phyloP scores from a whole-genome alignment of 2,113 vertebrate species.

The Corydoras sp. region DNA sequence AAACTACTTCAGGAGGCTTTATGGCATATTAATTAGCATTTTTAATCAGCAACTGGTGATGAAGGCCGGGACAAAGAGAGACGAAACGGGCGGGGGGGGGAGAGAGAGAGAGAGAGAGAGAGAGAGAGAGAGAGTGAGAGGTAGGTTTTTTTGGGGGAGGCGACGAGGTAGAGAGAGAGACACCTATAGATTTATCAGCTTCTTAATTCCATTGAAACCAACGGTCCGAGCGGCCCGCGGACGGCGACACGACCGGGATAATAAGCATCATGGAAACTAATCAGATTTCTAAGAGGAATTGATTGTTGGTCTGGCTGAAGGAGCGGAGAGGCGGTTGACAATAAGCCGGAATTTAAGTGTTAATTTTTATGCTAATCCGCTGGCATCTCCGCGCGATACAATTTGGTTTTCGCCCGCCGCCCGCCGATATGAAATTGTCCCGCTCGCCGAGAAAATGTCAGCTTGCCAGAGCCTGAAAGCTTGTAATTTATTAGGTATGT shows the following conservation, averaged over 20 bases:
- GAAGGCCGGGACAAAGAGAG: conserved; percentile 68
- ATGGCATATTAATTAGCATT: conserved; percentile 90
- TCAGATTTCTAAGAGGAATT: conserved; percentile 99
- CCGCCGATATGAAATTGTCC: conserved; percentile 99
- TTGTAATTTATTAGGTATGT: conserved; percentile 99
- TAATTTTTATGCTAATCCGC: conserved; percentile 99
- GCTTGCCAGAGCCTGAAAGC: conserved; percentile 99
- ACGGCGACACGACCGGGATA: conserved; percentile 97
- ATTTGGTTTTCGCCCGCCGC: conserved; percentile 81
- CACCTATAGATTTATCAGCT: conserved; percentile 96
- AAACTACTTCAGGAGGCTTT: conserved; percentile 78
- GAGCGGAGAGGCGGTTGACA: conserved; percentile 97
- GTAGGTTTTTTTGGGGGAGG: background rate
- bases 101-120: conserved; percentile 5
- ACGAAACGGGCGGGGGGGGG: background rate
- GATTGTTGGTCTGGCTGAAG: conserved; percentile 99
- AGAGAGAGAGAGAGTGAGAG: background rate
- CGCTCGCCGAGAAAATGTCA: conserved; percentile 94
- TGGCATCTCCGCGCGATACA: conserved; percentile 96
- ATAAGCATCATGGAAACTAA: conserved; percentile 99
- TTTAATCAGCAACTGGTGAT: conserved; percentile 83
- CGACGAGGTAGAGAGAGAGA: conserved; percentile 40
- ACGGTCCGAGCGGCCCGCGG: conserved; percentile 79
- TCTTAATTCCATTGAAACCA: conserved; percentile 96
- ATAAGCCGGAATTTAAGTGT: conserved; percentile 99